phyloP scores from a whole-genome alignment of 2,113 vertebrate genomes.

The Climacteris rufus region DNA sequence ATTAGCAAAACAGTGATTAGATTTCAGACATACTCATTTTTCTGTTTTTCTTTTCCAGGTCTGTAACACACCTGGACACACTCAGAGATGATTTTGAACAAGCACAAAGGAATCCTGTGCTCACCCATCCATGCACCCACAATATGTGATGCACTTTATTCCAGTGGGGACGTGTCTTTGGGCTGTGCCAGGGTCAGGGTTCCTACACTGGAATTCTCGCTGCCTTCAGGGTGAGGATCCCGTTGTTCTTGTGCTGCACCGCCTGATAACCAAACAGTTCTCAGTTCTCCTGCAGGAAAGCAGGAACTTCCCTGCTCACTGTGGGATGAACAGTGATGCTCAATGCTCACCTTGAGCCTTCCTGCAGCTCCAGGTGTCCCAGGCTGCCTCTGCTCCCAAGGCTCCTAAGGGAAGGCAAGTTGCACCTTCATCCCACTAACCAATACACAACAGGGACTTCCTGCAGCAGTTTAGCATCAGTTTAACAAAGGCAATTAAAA shows the following conservation, averaged over 20 bases:
- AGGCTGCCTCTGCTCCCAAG: not conserved
- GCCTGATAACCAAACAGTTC: rapidly evolving
- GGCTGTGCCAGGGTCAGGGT: no score
- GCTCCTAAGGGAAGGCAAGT: not conserved
- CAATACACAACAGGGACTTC: not conserved
- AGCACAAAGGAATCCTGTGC: not conserved
- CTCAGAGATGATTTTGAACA: not conserved
- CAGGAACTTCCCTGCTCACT: rapidly evolving
- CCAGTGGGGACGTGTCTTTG: rapidly evolving
- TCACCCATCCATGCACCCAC: not conserved
- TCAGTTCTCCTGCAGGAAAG: no score
- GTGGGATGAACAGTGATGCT: rapidly evolving
- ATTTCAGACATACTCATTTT: not conserved
- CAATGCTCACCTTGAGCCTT: not conserved
- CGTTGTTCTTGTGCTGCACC: not conserved
- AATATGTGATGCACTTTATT: rapidly evolving
- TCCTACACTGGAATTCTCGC: rapidly evolving
- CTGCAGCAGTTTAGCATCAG: not conserved
- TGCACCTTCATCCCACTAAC: not conserved
- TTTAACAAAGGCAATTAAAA: conserved; percentile 7
- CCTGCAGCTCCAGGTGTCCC: not conserved
- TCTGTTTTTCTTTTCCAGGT: not conserved
- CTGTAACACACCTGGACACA: not conserved
- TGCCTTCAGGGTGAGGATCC: not conserved
- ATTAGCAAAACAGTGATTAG: not conserved